These are phyloP conservation scores for Elaeidobius kamerunicus DNA, from an alignment of 2,888 invertebrate genomes.

Conservation along the genomic window DNA sequence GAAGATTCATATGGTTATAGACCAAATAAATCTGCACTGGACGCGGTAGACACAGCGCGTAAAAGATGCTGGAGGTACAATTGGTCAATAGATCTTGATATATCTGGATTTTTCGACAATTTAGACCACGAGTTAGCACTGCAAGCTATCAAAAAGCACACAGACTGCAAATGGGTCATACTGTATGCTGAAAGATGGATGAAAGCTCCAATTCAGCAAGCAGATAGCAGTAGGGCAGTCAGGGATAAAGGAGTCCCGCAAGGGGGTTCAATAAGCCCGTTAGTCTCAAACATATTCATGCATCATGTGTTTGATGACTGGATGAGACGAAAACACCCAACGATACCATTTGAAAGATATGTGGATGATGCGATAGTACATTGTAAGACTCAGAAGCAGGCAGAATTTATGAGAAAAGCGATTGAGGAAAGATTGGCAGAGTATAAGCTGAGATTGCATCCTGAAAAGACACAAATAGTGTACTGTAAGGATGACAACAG, in stretches of 20 bases:
- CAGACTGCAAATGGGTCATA: slow-evolving; percentile 4
- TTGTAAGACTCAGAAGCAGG: slow-evolving; percentile 1
- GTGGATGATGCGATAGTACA: slow-evolving; percentile 9
- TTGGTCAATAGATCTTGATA: too few relatives aligned
- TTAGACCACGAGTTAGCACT: slow-evolving; percentile 5
- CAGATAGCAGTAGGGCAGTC: slow-evolving; percentile 7
- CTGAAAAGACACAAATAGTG: too few relatives aligned
- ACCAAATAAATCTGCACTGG: too few relatives aligned
- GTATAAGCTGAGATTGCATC: slow-evolving; percentile 2
- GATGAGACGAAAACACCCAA: slow-evolving; percentile 2
- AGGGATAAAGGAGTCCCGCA: slow-evolving; percentile 6
- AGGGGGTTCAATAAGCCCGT: background rate
- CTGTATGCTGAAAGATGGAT: slow-evolving; percentile 3
- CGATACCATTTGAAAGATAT: slow-evolving; percentile 9
- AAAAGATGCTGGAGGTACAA: too few relatives aligned
- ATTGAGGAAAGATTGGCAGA: slow-evolving; percentile 5
- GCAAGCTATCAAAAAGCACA: slow-evolving; percentile 7
- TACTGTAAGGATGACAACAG: too few relatives aligned
- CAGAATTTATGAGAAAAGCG: background rate
- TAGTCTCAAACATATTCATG: too few relatives aligned
- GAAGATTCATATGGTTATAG: too few relatives aligned
- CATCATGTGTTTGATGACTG: slow-evolving; percentile 6
- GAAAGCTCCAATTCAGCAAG: slow-evolving; percentile 3
- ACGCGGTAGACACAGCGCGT: too few relatives aligned
- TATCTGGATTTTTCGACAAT: slow-evolving; percentile 7